Conservation (phyloP, 2,113 vertebrate species). For the Nestor notabilis region DNA sequence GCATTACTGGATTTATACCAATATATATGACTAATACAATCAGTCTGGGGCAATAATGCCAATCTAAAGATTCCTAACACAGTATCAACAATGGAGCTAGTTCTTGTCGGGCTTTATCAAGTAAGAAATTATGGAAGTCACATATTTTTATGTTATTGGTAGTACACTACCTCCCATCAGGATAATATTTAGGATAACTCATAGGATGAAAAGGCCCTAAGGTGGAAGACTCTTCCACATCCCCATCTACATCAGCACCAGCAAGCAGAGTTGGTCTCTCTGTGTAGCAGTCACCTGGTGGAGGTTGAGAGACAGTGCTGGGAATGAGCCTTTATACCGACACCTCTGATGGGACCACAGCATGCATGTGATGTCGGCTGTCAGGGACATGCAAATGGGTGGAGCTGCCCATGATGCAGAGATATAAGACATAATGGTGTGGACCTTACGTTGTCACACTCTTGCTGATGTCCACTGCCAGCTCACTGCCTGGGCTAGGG, state of each 20-base stretch:
- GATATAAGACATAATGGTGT: neutral
- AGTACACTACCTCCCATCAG: neutral
- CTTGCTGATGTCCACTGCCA: neutral
- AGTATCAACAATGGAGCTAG: neutral
- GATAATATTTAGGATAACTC: neutral
- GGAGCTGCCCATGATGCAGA: neutral
- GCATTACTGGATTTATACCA: neutral
- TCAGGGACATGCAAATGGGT: neutral
- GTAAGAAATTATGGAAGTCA: neutral
- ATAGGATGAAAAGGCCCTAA: neutral
- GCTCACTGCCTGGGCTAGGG: neutral
- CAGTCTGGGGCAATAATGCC: neutral
- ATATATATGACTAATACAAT: neutral
- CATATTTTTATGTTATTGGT: neutral
- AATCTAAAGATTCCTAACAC: neutral
- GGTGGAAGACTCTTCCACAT: neutral
- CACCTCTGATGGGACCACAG: neutral
- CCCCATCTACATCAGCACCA: neutral
- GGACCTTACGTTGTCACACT: neutral
- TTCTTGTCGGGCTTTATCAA: neutral
- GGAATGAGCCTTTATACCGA: neutral
- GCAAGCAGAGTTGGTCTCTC: neutral
- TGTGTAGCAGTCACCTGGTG: neutral
- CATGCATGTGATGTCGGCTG: neutral
- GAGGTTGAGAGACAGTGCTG: neutral